Evolutionary conservation across 2,888 invertebrate genomes (phyloP).

Genomic region (Exephanes ischioxanthus): DNA sequence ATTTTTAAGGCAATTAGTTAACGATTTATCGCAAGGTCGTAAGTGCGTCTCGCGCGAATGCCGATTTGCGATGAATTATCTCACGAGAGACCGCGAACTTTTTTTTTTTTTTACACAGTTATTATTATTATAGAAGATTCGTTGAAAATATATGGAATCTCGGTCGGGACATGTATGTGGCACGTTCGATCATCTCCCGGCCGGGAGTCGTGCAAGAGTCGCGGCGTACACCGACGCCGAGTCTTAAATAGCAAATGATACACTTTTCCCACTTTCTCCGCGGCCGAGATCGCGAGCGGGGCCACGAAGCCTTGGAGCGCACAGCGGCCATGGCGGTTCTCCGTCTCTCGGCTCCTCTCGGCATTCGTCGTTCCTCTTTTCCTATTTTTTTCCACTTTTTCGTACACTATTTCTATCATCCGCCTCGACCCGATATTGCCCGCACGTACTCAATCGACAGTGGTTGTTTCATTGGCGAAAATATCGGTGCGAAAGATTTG

Average conservation of each 20-base stretch:
- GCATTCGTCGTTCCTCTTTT: not conserved
- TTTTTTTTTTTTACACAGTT: not conserved
- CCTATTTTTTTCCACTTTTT: conserved; percentile 5
- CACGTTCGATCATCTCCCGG: conserved; percentile 60
- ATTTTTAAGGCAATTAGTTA: not conserved
- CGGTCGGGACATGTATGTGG: conserved; percentile 41
- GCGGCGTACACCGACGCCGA: conserved; percentile 59
- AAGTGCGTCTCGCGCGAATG: not conserved
- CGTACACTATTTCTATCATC: not conserved
- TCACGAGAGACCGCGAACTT: not conserved
- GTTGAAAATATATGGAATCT: not conserved
- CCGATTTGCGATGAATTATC: not conserved
- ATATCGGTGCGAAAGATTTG: too few relatives aligned
- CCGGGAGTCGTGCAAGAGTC: conserved; percentile 64
- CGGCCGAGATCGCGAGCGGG: conserved; percentile 75
- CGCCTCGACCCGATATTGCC: too few relatives aligned
- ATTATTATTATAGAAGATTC: not conserved
- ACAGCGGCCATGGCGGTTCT: conserved; percentile 32
- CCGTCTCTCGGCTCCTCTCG: conserved; percentile 24
- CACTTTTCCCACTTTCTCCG: conserved; percentile 81
- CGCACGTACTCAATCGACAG: too few relatives aligned
- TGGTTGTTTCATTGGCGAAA: too few relatives aligned
- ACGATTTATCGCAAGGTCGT: not conserved
- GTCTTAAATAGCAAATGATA: conserved; percentile 74
- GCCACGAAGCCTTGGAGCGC: conserved; percentile 73